Percentiles rank a stretch among this genome's conserved stretches.
phyloP scores from a whole-genome alignment of 2,888 invertebrate species.

The Pantelozetes paolii region DNA sequence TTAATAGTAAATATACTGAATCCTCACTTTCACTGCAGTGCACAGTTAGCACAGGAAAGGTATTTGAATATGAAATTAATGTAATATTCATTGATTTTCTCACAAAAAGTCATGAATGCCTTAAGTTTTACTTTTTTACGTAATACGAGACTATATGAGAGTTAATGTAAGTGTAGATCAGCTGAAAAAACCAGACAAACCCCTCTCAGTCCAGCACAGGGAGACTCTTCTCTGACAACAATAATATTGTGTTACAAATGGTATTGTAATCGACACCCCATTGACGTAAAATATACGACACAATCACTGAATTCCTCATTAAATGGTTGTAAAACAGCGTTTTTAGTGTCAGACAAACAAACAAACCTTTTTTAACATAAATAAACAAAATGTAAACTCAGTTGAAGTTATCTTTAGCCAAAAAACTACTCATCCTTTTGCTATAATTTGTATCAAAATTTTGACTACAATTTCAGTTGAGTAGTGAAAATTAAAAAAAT shows the following conservation, averaged over 20 bases:
- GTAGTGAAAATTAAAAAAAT: too few relatives aligned
- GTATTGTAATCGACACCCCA: constrained; percentile 11
- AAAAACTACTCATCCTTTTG: background rate
- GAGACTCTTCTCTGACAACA: background rate
- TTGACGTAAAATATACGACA: constrained; percentile 11
- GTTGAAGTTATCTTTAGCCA: background rate
- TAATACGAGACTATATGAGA: background rate
- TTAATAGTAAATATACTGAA: background rate
- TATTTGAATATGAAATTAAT: too few relatives aligned
- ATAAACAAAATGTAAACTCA: background rate
- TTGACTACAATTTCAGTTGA: too few relatives aligned
- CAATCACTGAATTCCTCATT: background rate
- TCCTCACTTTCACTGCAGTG: too few relatives aligned
- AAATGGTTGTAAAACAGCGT: background rate
- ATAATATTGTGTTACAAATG: background rate
- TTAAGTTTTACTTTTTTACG: background rate
- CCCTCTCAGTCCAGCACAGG: background rate
- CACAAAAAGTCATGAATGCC: background rate
- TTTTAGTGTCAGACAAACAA: background rate
- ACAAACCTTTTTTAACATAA: background rate
- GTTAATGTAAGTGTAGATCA: background rate
- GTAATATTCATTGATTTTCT: background rate
- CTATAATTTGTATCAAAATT: background rate
- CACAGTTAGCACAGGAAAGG: too few relatives aligned
- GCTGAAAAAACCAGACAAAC: background rate